Evolutionary conservation across 2,888 invertebrate genomes (phyloP), one percentile per base, ranked within the genome.

Genomic region (Allolobophora icterica): DNA sequence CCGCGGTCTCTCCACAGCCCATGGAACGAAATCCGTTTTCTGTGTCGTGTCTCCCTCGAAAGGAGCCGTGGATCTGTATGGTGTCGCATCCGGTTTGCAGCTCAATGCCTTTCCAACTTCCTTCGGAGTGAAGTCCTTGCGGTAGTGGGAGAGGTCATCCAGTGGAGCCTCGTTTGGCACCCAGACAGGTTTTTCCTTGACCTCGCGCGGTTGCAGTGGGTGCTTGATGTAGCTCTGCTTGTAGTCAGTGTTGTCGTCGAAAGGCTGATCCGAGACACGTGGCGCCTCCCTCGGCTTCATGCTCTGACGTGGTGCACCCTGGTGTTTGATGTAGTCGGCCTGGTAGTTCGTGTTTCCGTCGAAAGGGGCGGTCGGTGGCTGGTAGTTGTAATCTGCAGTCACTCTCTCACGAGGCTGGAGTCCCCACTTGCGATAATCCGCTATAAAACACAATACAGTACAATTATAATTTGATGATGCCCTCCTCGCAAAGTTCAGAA

Each of bases 11-110:
- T 94, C 94, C 94, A 91, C 30, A 19, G 45, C 89, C 92, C 93
- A 92, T 91, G 92, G 92, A 90, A 92, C 42, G 91, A 90, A 93
- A 91, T 93, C 93, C 24, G 42, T 83, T 84, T 91, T 91, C 84
- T 93, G 93, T 1, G 95, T 95, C 38, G 95, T 95, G 58, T 93
- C 93, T 91, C 93, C 95, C 42, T 95, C 94, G 84, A 95, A 94
- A 11, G 95, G 95, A 19, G 94, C 94, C 34, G 94, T 94, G 8
- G 95, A 95, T 52, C 93, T 93, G 93, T 94, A 95, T 13, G 95
- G 94, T 19, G 92, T 92, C 35, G 93, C 92, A n/a, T 94, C 94
- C 1, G 95, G 95, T 91, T 95, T 95, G 91, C 93, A 95, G 91
- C 94, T 94, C 40, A 92, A 92, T 52, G 93, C 93, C 89, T 93